Conservation (phyloP, 2,797 vertebrate genomes). For the Sarcophilus harrisii region DNA sequence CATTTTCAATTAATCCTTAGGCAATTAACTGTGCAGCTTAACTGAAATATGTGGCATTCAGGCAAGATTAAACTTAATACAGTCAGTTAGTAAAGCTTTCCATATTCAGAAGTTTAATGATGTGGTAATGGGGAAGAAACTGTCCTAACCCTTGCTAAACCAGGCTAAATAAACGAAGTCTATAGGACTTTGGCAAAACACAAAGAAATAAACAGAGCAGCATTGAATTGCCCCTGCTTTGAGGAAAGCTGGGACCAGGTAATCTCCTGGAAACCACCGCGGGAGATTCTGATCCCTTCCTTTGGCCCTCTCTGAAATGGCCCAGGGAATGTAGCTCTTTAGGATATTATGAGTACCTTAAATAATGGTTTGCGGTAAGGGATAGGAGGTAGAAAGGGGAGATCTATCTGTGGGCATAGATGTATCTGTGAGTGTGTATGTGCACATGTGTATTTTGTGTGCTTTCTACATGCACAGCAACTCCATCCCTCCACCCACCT, state of each 20-base stretch:
- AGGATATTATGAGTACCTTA: neutral
- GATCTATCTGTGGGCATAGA: neutral
- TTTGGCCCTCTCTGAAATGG: neutral
- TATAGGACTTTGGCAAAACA: neutral
- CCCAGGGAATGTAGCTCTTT: neutral
- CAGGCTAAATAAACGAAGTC: neutral
- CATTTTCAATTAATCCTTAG: constrained; percentile 72
- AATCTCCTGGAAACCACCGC: neutral
- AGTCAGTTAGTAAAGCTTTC: constrained; percentile 51
- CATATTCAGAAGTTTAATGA: constrained; percentile 59
- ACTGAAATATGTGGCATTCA: constrained; percentile 70
- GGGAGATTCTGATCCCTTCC: neutral
- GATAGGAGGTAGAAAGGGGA: neutral
- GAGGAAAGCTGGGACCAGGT: neutral
- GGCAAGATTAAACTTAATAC: constrained; percentile 68
- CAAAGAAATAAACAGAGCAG: neutral
- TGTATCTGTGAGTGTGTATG: neutral
- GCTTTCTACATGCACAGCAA: neutral
- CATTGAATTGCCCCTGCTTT: neutral
- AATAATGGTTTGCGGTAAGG: neutral
- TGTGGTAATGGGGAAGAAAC: constrained; percentile 49
- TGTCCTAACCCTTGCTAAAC: constrained; percentile 44
- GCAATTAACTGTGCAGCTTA: constrained; percentile 67
- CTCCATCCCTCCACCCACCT: neutral
- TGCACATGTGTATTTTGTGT: neutral